Evolutionary conservation across 2,113 vertebrate species (phyloP), one percentile per base, ranked within the genome.

Genomic region (Atherinomorus stipes): DNA sequence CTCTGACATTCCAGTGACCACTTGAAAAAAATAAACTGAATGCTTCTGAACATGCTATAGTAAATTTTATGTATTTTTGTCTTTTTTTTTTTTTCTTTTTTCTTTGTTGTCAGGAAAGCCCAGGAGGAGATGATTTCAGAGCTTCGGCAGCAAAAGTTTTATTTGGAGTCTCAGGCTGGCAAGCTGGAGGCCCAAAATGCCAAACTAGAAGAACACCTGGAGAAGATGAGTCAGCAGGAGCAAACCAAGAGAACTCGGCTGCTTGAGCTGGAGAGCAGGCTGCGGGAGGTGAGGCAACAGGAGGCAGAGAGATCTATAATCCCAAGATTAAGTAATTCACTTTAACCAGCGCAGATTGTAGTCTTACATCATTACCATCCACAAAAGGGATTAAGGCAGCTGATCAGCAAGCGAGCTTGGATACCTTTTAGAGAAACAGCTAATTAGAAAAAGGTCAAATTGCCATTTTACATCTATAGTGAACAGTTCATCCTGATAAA

Each of bases 71-170:
- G 28, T 34, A 76, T 12, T 76, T 2, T 80, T 65, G 34, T 83
- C 15, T 81, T 5, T n/a, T n/a, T n/a, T n/a, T n/a, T n/a, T n/a
- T n/a, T n/a, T n/a, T n/a, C n/a, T n/a, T n/a, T n/a, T n/a, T n/a
- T n/a, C n/a, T n/a, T 76, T 67, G 70, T 79, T 79, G 16, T 50
- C 73, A 99, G 98, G 97, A 98, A 99, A 96, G 97, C 98, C 71
- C 98, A 99, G 84, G 98, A 99, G 84, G 98, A 99, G 90, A 99
- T 99, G 98, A 99, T 99, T 87, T 98, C 97, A 61, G 98, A 99
- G 87, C 96, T 99, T 70, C 94, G 98, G 64, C 97, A 99, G 87
- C 97, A 99, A 91, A 99, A 99, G 89, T 99, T 99, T 91, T 99
- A 99, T 88, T 91, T 99, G 93, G 98, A 99, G 91, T 98, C 98